Percentiles rank a stretch among this genome's conserved stretches.
These are phyloP conservation scores for Chaetodon trifascialis DNA, from an alignment of 2,113 vertebrate genomes.

Conservation along the genomic window DNA sequence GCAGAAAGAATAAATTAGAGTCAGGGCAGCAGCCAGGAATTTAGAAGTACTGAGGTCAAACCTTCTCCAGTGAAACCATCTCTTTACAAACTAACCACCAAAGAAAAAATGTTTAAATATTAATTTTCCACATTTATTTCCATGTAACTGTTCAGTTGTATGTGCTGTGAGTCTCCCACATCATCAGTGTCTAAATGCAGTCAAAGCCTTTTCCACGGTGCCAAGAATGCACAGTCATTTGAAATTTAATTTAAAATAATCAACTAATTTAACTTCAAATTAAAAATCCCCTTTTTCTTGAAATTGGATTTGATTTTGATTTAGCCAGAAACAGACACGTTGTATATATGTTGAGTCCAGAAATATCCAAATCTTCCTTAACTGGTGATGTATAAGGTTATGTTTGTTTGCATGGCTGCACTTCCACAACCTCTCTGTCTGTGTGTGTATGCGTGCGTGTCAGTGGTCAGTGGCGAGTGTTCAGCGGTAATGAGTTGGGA, in stretches of 20 bases:
- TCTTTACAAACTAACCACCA: neutral
- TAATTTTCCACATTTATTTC: no score
- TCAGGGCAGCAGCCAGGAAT: neutral
- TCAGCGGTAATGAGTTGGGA: conserved; percentile 95
- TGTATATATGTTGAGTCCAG: neutral
- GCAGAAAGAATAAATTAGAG: neutral
- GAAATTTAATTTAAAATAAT: neutral
- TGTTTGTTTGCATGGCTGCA: neutral
- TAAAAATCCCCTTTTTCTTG: neutral
- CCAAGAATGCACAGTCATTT: neutral
- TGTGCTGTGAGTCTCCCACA: neutral
- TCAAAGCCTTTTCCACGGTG: neutral
- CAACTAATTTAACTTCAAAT: no score
- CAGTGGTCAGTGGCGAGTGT: conserved; percentile 94
- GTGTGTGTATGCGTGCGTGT: conserved; percentile 7
- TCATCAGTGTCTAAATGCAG: neutral
- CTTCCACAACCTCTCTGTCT: conserved; percentile 1
- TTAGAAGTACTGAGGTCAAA: neutral
- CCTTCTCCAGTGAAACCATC: neutral
- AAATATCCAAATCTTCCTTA: no score
- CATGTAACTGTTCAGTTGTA: no score
- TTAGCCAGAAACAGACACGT: neutral
- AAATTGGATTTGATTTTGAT: neutral
- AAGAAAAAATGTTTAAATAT: no score
- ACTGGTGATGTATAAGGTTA: no score